A percentile compares a stretch with the other conserved stretches of the same genome.
These are phyloP conservation scores for Torymus texanus DNA, from an alignment of 2,888 invertebrate genomes.

Conservation along the genomic window DNA sequence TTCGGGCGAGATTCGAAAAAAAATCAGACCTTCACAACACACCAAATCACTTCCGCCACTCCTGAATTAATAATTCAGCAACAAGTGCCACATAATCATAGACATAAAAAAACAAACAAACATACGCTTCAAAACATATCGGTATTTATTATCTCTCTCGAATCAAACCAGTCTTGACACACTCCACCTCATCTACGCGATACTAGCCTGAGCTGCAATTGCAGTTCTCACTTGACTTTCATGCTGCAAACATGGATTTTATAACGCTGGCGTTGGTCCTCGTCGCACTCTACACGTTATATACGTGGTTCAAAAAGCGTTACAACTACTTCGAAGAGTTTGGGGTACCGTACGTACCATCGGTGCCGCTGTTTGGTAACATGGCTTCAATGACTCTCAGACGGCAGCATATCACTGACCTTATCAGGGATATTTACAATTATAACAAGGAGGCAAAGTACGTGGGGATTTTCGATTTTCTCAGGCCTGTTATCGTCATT, in stretches of 20 bases:
- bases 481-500: conserved; percentile 59
- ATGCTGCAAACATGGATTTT: background rate
- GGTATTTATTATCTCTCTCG: too few species aligned
- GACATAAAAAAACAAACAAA: too few species aligned
- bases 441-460: conserved; percentile 60
- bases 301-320: background rate
- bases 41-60: too few species aligned
- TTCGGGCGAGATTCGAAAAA: too few species aligned
- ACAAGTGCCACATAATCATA: too few species aligned
- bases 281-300: background rate
- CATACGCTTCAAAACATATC: too few species aligned
- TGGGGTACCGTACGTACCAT: conserved; percentile 16
- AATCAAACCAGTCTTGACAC: too few species aligned
- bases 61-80: too few species aligned
- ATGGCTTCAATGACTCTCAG: conserved; percentile 36
- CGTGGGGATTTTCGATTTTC: conserved; percentile 61
- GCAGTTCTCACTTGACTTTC: too few species aligned
- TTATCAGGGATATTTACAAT: conserved; percentile 55
- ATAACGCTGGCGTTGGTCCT: background rate
- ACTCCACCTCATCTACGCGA: too few species aligned
- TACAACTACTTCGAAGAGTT: conserved; percentile 11
- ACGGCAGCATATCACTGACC: conserved; percentile 37
- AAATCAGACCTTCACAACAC: too few species aligned
- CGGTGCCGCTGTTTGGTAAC: conserved; percentile 27
- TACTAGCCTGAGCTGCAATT: too few species aligned